Base-by-base conservation (phyloP, 1,140 invertebrate genomes). In the Calosoma granatense region DNA sequence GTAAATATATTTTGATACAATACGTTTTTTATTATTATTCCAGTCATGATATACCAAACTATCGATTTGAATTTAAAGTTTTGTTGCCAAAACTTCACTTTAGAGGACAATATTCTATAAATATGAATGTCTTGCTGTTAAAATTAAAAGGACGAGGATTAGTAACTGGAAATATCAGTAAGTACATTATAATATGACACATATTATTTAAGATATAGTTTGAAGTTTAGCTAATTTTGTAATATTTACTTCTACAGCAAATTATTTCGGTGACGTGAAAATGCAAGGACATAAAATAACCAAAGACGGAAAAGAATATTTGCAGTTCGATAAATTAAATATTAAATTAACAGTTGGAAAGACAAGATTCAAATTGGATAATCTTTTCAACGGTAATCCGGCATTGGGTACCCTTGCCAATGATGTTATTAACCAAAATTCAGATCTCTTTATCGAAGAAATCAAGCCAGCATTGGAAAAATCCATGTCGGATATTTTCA, bases 111-210 rank as follows among this genome's bases (percentile, higher is more conserved):
- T 84, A 82, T 63, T 74, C 79, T 55, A 63, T 84, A 6, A 75
- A 78, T 60, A 75, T 77, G 1, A 75, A 72, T 47, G 73, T 85
- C 47, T 58, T 84, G 1, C 67, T 85, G 22, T 67, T 87, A 15
- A 75, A 76, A 43, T 72, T 86, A 11, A 71, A 78, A 60, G 85
- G 84, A 30, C 70, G 75, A 51, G 84, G 85, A 17, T 77, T 81
- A 55, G 75, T 85, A 3, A 78, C 75, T 0, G 83, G 84, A 57
- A 82, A 78, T 51, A 84, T 85, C 51, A 79, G 85, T 87, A 72
- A 81, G 82, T 80, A 56, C 47, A 47, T n/a, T 22, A 12, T 56
- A 21, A 12, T 4, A 17, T n/a, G 14, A 19, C 15, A 9, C 6
- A 43, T 17, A 55, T 4, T 55, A 41, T 15, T 9, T 11, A 53